A percentile compares a stretch with the other conserved stretches of the same genome.
Conservation (phyloP, 2,113 vertebrate genomes). For the Apodemus sylvaticus region DNA sequence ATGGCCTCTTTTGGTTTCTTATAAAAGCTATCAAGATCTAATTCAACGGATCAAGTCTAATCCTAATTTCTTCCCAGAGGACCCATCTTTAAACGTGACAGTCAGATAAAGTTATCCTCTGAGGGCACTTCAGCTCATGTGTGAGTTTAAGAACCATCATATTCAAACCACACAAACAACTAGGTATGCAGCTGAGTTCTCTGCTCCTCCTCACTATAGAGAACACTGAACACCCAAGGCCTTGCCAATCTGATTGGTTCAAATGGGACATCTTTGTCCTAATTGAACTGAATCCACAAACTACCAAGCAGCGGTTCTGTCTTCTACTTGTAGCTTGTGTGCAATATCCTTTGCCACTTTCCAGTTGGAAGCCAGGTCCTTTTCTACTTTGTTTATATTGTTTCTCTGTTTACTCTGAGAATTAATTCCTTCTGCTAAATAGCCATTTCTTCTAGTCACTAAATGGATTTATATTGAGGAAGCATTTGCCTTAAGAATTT, state of each 20-base stretch:
- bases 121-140: background rate
- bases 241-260: background rate
- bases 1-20: background rate
- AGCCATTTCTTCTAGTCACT: background rate
- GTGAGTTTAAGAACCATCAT: background rate
- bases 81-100: background rate
- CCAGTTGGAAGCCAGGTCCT: background rate
- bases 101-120: background rate
- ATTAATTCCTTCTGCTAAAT: background rate
- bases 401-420: background rate
- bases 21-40: background rate
- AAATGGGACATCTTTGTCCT: background rate
- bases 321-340: background rate
- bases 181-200: fast-evolving
- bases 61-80: too few relatives aligned
- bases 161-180: background rate
- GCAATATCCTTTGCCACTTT: background rate
- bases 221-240: fast-evolving
- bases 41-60: background rate
- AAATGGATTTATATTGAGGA: background rate
- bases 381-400: background rate
- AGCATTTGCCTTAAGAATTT: background rate
- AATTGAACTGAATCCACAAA: background rate
- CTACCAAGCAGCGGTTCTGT: background rate
- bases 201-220: fast-evolving